Evolutionary conservation across 2,113 vertebrate species (phyloP).

Genomic region (Halichoerus grypus): DNA sequence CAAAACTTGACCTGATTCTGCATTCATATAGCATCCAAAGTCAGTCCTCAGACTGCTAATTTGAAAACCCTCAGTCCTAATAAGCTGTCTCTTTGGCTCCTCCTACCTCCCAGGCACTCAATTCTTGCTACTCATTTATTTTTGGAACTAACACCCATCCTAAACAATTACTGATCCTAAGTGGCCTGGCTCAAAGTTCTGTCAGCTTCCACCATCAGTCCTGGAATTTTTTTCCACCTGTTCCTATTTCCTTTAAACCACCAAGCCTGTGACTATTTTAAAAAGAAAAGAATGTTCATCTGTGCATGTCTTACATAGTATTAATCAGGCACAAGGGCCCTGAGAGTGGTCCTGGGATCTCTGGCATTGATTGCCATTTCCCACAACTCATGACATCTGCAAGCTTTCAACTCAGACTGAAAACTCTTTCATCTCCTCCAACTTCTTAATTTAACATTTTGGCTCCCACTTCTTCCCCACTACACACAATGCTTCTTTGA

Average conservation of each 20-base stretch:
- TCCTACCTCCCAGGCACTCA: neutral
- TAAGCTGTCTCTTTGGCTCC: constrained; percentile 30
- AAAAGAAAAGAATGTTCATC: constrained; percentile 27
- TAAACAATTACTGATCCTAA: constrained; percentile 47
- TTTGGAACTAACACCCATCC: constrained; percentile 39
- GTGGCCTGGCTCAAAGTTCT: neutral
- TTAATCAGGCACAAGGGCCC: neutral
- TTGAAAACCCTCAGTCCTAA: constrained; percentile 51
- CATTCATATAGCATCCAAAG: neutral
- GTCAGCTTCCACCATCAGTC: neutral
- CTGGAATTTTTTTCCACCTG: constrained; percentile 30
- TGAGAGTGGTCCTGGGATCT: neutral
- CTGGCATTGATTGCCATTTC: neutral
- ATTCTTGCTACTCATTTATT: constrained; percentile 28
- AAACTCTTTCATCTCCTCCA: constrained; percentile 11
- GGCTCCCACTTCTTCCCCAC: neutral
- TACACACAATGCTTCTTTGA: neutral
- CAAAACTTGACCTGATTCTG: constrained; percentile 37
- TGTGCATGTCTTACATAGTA: neutral
- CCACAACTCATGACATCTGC: neutral
- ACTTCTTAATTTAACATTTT: constrained; percentile 38
- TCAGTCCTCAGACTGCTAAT: constrained; percentile 19
- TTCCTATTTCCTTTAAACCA: constrained; percentile 11
- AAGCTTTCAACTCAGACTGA: constrained; percentile 29
- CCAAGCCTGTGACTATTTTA: constrained; percentile 46